Evolutionary conservation across 2,113 vertebrate species (phyloP).

Genomic region (Cariama cristata): DNA sequence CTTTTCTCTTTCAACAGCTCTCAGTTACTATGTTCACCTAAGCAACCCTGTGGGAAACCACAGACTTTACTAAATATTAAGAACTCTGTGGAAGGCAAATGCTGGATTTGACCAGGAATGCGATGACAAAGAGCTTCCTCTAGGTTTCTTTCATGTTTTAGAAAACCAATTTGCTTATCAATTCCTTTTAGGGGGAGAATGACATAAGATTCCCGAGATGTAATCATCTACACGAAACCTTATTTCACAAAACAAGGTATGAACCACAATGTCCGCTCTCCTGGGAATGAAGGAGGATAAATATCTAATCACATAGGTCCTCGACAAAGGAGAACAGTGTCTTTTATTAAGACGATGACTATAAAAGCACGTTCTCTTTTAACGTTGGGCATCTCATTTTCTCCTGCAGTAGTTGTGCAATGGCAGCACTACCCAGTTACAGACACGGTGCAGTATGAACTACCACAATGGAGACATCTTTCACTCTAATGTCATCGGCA

Average conservation of each 20-base stretch:
- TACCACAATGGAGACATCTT: background rate
- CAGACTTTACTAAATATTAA: background rate
- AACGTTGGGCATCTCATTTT: background rate
- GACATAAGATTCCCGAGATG: slow-evolving; percentile 1
- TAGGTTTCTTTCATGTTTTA: slow-evolving; percentile 27
- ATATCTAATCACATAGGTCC: background rate
- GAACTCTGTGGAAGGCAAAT: background rate
- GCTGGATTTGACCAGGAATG: slow-evolving; percentile 38
- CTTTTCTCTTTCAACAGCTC: background rate
- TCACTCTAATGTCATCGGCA: background rate
- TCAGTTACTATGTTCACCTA: background rate
- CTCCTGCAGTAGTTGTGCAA: background rate
- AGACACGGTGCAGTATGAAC: accelerated
- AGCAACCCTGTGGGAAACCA: background rate
- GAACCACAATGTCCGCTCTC: background rate
- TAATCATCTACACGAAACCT: slow-evolving; percentile 3
- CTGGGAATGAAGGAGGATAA: background rate
- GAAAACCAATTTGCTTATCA: slow-evolving; percentile 28
- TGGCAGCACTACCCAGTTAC: background rate
- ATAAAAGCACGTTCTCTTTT: background rate
- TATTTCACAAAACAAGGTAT: background rate
- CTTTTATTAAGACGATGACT: background rate
- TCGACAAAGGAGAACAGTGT: background rate
- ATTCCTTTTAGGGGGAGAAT: slow-evolving; percentile 11
- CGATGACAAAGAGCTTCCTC: slow-evolving; percentile 43